A percentile compares a stretch with the other conserved stretches of the same genome.
phyloP scores from a whole-genome alignment of 2,888 invertebrate genomes.

The Drosophila kuntzei region DNA sequence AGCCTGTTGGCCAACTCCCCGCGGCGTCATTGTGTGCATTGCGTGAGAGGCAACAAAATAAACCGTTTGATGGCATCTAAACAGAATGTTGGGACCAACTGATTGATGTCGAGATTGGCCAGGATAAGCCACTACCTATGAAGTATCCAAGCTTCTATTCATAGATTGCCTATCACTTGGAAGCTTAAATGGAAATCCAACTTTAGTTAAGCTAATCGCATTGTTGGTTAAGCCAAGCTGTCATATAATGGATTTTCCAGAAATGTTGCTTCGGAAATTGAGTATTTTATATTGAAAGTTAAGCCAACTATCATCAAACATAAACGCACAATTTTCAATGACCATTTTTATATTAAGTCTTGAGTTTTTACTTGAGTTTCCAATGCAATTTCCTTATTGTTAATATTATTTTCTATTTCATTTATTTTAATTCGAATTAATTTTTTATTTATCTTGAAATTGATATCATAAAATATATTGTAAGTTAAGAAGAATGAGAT shows the following conservation, averaged over 20 bases:
- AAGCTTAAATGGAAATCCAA: background rate
- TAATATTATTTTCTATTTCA: too few relatives aligned
- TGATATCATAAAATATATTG: too few relatives aligned
- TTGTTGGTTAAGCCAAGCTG: constrained; percentile 24
- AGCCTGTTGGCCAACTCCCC: constrained; percentile 54
- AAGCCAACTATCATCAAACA: too few relatives aligned
- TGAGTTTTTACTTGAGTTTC: too few relatives aligned
- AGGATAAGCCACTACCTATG: constrained; percentile 12
- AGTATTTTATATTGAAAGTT: too few relatives aligned
- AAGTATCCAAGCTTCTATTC: background rate
- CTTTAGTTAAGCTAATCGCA: constrained; percentile 3
- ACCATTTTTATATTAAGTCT: too few relatives aligned
- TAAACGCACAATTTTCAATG: too few relatives aligned
- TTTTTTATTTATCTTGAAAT: too few relatives aligned
- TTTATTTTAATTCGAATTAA: too few relatives aligned
- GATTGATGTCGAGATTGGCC: constrained; percentile 52
- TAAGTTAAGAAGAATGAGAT: too few relatives aligned
- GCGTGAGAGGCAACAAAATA: constrained; percentile 52
- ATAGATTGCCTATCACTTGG: constrained; percentile 40
- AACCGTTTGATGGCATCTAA: constrained; percentile 67
- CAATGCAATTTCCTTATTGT: too few relatives aligned
- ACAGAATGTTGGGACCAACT: constrained; percentile 47
- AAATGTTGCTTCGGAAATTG: background rate
- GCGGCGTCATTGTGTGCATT: constrained; percentile 71
- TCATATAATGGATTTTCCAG: background rate